phyloP scores from a whole-genome alignment of 2,888 invertebrate genomes.

The Ophraella communa region DNA sequence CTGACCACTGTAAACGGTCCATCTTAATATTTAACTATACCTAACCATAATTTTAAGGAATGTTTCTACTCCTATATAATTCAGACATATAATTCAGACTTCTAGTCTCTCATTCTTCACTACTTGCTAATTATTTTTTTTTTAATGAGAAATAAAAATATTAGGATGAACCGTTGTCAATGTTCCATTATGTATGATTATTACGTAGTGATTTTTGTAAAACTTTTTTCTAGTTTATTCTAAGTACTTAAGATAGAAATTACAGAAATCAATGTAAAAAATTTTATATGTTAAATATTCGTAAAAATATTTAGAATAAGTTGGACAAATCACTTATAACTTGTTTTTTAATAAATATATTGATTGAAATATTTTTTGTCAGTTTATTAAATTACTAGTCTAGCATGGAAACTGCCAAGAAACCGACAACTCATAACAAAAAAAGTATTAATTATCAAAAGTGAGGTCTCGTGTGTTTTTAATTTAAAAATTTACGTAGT shows the following conservation, averaged over 20 bases:
- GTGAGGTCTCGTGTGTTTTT: too few species aligned
- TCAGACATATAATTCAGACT: too few species aligned
- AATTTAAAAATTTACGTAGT: too few species aligned
- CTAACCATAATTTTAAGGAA: too few species aligned
- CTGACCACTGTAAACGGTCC: neutral
- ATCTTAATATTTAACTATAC: neutral
- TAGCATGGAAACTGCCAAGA: neutral
- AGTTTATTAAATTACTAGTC: slow-evolving; percentile 8
- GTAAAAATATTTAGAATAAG: slow-evolving; percentile 54
- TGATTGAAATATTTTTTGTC: slow-evolving; percentile 17
- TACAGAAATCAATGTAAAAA: slow-evolving; percentile 47
- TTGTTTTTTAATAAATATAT: slow-evolving; percentile 59
- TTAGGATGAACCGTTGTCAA: neutral
- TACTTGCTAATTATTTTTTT: too few species aligned
- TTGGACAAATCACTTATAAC: slow-evolving; percentile 54
- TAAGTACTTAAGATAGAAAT: slow-evolving; percentile 24
- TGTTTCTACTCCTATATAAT: too few species aligned
- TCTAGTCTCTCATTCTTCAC: too few species aligned
- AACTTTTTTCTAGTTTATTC: slow-evolving; percentile 16
- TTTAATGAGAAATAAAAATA: too few species aligned
- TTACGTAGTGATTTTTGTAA: neutral
- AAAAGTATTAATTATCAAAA: too few species aligned
- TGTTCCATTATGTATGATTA: neutral
- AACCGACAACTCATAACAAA: too few species aligned
- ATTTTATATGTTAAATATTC: slow-evolving; percentile 56